These are phyloP conservation scores for Opisthocomus hoazin DNA, from an alignment of 2,113 vertebrate genomes.

Conservation along the genomic window DNA sequence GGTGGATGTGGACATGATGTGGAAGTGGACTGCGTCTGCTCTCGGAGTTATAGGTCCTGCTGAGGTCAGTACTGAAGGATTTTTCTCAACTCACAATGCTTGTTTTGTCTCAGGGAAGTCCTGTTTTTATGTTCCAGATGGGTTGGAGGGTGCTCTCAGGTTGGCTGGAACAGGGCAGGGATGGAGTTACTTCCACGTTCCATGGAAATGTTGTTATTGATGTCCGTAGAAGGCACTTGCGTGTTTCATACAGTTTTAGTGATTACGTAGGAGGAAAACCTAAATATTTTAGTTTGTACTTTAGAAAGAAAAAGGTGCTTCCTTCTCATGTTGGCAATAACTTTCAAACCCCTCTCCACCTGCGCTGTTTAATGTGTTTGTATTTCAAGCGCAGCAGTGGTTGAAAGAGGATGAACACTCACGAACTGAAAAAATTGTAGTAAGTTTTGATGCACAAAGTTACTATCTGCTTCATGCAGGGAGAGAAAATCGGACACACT, in stretches of 20 bases:
- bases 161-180: not conserved
- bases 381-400: not conserved
- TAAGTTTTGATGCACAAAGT: not conserved
- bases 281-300: not conserved
- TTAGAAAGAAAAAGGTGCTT: not conserved
- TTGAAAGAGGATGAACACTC: not conserved
- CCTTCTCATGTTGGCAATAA: not conserved
- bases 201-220: fast-evolving
- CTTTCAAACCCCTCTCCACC: not conserved
- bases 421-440: not conserved
- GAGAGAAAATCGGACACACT: not conserved
- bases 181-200: not conserved
- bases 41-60: not conserved
- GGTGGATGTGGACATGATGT: not conserved
- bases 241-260: not conserved
- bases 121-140: not conserved
- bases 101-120: not conserved
- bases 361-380: not conserved
- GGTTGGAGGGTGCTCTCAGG: not conserved
- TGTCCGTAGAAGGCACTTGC: not conserved
- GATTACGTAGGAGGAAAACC: not conserved
- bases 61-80: not conserved
- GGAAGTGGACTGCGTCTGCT: not conserved
- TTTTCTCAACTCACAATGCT: not conserved
- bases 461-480: not conserved